Conservation (phyloP, 2,797 vertebrate genomes). For the Eptatretus atami region DNA sequence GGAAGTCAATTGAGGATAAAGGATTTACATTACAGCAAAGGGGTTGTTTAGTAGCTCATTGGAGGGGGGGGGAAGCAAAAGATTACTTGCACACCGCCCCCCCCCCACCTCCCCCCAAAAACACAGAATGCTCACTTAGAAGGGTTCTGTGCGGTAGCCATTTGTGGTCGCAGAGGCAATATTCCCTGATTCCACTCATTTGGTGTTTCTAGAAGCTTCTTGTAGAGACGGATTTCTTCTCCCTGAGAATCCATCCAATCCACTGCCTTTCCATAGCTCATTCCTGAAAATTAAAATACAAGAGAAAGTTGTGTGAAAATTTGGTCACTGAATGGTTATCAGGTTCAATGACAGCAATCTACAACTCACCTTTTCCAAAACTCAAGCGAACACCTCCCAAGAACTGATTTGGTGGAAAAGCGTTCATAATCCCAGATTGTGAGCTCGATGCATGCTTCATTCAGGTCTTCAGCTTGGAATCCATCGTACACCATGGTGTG, state of each 20-base stretch:
- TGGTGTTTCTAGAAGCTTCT: constrained; percentile 27
- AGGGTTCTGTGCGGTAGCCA: constrained; percentile 13
- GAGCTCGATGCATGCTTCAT: constrained; percentile 55
- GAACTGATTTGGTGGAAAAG: constrained; percentile 15
- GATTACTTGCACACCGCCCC: too few relatives aligned
- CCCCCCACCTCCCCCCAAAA: too few relatives aligned
- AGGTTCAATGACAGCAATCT: background rate
- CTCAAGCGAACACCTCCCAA: constrained; percentile 57
- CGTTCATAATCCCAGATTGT: constrained; percentile 38
- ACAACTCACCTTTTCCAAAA: constrained; percentile 34
- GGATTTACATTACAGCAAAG: too few relatives aligned
- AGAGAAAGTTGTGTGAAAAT: background rate
- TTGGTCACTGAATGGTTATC: background rate
- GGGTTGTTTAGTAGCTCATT: too few relatives aligned
- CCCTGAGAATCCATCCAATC: constrained; percentile 78
- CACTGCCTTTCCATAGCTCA: constrained; percentile 47
- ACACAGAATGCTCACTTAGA: too few relatives aligned
- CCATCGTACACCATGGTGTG: constrained; percentile 98
- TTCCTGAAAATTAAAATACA: constrained; percentile 16
- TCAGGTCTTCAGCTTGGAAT: constrained; percentile 38
- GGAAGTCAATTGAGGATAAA: too few relatives aligned
- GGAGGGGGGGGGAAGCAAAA: too few relatives aligned
- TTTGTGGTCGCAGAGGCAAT: constrained; percentile 42
- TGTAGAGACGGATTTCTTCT: constrained; percentile 39
- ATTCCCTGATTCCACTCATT: constrained; percentile 38